Evolutionary conservation across 2,113 vertebrate species (phyloP), one percentile per base, ranked within the genome.

Genomic region (Alectura lathami): DNA sequence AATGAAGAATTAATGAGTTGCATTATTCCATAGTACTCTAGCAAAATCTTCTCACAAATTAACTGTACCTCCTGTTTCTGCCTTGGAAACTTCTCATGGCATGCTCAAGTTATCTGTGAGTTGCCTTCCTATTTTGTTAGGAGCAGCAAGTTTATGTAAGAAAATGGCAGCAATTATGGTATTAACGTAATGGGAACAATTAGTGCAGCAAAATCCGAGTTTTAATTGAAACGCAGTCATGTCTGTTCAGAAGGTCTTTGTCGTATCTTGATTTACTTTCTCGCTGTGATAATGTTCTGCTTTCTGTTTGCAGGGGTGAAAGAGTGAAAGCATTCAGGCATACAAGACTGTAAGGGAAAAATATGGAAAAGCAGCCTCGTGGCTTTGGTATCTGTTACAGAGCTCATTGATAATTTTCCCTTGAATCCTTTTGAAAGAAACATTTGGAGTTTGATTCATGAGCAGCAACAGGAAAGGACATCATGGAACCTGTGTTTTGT

Each of bases 171-270:
- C 54, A 86, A 91, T 96, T 88, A 78, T 60, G 85, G 6, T 67
- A 43, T 64, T 73, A 95, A n/a, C 83, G 80, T 88, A 72, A 94
- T 91, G 60, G 66, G 80, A 92, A 88, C 70, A 94, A 91, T 96
- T 86, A 93, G 79, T 22, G 69, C 68, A 59, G 76, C 64, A 72
- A 57, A 94, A 75, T 23, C 45, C 78, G 11, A 6, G 62, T 53
- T 83, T 80, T 86, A 93, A 88, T 93, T 95, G 88, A 86, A 72
- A 74, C 13, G 47, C 36, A 27, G 34, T 92, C 42, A 0, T 74
- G 74, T 77, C 84, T 89, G 79, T 69, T 66, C 24, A 26, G 77
- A n/a, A 68, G 30, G 36, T 57, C 63, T 93, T 89, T 93, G 93
- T 91, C 74, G 38, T 40, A 42, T 76, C 86, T 92, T 92, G 51